Base-by-base conservation (phyloP, 1,140 invertebrate species). In the Adoxophyes honmai region DNA sequence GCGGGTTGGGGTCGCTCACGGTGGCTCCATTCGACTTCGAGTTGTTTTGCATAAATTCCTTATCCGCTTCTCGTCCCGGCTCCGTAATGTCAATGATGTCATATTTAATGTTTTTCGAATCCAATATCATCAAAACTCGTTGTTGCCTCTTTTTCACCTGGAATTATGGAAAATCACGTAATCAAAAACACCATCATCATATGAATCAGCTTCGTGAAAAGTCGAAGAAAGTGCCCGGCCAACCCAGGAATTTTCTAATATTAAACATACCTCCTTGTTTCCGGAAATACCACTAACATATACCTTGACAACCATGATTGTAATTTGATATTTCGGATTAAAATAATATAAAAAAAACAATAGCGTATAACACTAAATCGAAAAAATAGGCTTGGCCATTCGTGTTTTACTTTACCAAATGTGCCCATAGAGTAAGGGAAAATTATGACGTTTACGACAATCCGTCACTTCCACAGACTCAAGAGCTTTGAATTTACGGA, bases 111-210 rank as follows among this genome's bases (percentile, higher is more conserved):
- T 93, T 94, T 91, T 96, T 96, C 70, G 96, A 96, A 74, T 97
- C 96, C 66, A 99, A 89, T 75, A 98, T 97, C 93, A 98, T 96
- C 57, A 95, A 86, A 14, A 98, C 96, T 59, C 96, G 92, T 81
- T 98, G 96, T 82, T 98, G 97, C 68, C 96, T 91, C 83, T 98
- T 98, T 88, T 98, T 97, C 28, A 98, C 95, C 98, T 98, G 80
- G 34, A 91, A 91, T 62, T 60, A 63, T 57, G 51, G 57, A 38
- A 57, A 55, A 64, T 77, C 70, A 79, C 72, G 76, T 79, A 82
- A 76, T 71, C 70, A 69, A 74, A 71, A 80, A 83, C 39, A 37
- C 70, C 78, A 76, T 73, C 52, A 62, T 69, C 66, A 65, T 63
- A 75, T 81, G 75, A 86, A 78, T 83, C 77, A 84, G 72, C 68